These are phyloP conservation scores for Paramuricea clavata DNA, from an alignment of 92 coral and sea anemone genomes.

Conservation along the genomic window DNA sequence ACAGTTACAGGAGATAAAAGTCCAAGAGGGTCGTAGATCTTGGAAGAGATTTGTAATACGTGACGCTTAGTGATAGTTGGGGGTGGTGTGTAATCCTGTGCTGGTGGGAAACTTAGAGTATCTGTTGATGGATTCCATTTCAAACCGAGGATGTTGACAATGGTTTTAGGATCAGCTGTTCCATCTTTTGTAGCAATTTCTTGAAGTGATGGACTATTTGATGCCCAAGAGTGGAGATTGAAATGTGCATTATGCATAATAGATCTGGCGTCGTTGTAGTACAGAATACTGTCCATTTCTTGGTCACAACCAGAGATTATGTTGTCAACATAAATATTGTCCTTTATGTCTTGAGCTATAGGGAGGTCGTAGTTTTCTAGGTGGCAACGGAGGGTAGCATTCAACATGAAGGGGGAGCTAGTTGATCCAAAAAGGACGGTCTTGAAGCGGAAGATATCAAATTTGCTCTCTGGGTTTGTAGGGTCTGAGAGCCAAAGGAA, in stretches of 20 bases:
- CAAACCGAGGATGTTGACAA: slow-evolving; percentile 45
- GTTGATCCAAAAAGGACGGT: slow-evolving; percentile 58
- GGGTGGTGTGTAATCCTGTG: slow-evolving; percentile 18
- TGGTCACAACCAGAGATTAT: slow-evolving; percentile 56
- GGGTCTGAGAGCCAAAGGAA: slow-evolving; percentile 68
- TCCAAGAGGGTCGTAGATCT: slow-evolving; percentile 62
- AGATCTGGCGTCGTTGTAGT: slow-evolving; percentile 10
- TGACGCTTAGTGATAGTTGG: slow-evolving; percentile 14
- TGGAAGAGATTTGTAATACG: slow-evolving; percentile 24
- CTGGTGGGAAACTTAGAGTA: slow-evolving; percentile 10
- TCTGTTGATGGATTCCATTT: slow-evolving; percentile 32
- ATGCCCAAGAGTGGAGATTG: slow-evolving; percentile 58
- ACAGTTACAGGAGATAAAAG: slow-evolving; percentile 57
- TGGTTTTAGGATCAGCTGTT: slow-evolving; percentile 25
- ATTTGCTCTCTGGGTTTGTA: slow-evolving; percentile 50
- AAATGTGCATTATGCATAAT: slow-evolving; percentile 12
- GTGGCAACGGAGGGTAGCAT: slow-evolving; percentile 52
- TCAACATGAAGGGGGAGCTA: slow-evolving; percentile 67
- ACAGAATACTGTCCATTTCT: slow-evolving; percentile 14
- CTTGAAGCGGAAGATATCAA: slow-evolving; percentile 55
- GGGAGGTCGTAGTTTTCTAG: slow-evolving; percentile 44
- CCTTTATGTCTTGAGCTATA: slow-evolving; percentile 53
- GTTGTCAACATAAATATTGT: slow-evolving; percentile 67
- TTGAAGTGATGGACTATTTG: slow-evolving; percentile 42
- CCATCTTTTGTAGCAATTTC: slow-evolving; percentile 30